Base-by-base conservation (phyloP, 2,888 invertebrate genomes). In the Diaprepes abbreviatus region DNA sequence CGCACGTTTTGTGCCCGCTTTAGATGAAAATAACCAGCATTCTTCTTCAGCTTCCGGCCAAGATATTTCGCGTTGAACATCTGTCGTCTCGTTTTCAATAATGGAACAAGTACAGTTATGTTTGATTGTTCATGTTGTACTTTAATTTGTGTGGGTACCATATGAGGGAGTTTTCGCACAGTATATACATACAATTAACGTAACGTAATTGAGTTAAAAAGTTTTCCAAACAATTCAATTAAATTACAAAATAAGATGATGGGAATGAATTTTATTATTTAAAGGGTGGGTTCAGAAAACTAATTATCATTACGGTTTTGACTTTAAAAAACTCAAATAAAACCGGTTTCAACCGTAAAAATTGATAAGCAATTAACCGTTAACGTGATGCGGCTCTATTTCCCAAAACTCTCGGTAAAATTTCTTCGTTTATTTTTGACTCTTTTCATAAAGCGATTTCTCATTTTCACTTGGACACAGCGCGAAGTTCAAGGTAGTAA, bases 41-140 rank as follows among this genome's bases (percentile, higher is more conserved):
- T n/a, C n/a, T 4, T 45, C n/a, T n/a, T 45, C 52, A 28, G 52
- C 33, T 31, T 16, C 10, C 31, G 19, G 52, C 28, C 1, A 52
- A 31, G 16, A 52, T 52, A 24, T 24, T 31, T 31, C 40, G 10
- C 66, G 66, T 66, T 58, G 52, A 59, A 43, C 66, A 66, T 40
- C 59, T 66, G 66, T 19, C 52, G 54, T 21, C 7, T 45, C n/a
- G 12, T 45, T 45, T 45, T 45, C n/a, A 45, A 36, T 36, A 14
- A 14, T 36, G 10, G 45, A 45, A 21, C n/a, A 45, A 45, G 12
- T 21, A 21, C 45, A 19, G 45, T 45, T 45, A 45, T 45, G 16
- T 45, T 21, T 21, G n/a, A 45, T 45, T 19, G 45, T 45, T n/a
- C 21, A n/a, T n/a, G n/a, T 4, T 19, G 21, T 7, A 21, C 5